These are phyloP conservation scores for Cryptophagus acutangulus DNA, from an alignment of 2,888 invertebrate species.

Conservation along the genomic window DNA sequence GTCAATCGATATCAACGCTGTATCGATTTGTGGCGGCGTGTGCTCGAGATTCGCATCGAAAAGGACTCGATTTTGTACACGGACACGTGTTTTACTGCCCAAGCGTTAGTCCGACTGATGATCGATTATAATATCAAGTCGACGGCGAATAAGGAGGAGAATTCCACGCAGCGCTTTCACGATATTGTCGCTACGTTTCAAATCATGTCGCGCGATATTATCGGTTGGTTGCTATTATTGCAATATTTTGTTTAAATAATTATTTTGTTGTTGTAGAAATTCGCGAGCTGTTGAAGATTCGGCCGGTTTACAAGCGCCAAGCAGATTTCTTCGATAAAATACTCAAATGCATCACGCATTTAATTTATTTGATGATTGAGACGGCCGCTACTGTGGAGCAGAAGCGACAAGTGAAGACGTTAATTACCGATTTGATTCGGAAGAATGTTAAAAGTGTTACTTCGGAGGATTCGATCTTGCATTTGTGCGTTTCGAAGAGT, in stretches of 20 bases:
- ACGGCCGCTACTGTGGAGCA: conserved; percentile 55
- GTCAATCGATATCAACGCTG: conserved; percentile 73
- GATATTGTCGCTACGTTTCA: conserved; percentile 69
- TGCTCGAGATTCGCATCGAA: conserved; percentile 71
- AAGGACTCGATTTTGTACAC: conserved; percentile 71
- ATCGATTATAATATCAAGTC: conserved; percentile 64
- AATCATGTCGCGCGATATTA: conserved; percentile 61
- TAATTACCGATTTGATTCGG: conserved; percentile 56
- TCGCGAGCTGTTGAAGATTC: conserved; percentile 51
- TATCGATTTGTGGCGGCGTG: conserved; percentile 82
- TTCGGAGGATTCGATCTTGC: conserved; percentile 76
- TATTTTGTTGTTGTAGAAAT: conserved; percentile 46
- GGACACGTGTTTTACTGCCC: conserved; percentile 82
- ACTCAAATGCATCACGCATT: conserved; percentile 73
- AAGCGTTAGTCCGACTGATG: conserved; percentile 80
- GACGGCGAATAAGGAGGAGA: conserved; percentile 50
- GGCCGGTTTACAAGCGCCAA: conserved; percentile 71
- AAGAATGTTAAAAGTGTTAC: conserved; percentile 64
- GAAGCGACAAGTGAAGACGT: conserved; percentile 45
- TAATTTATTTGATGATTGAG: conserved; percentile 65
- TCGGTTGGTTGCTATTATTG: conserved; percentile 42
- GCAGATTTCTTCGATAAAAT: conserved; percentile 77
- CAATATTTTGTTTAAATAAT: conserved; percentile 6
- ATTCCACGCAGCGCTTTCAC: conserved; percentile 56
- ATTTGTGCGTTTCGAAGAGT: conserved; percentile 73